A percentile compares a stretch with the other conserved stretches of the same genome.
phyloP scores from a whole-genome alignment of 2,888 invertebrate genomes.

The Ariolimax columbianus region DNA sequence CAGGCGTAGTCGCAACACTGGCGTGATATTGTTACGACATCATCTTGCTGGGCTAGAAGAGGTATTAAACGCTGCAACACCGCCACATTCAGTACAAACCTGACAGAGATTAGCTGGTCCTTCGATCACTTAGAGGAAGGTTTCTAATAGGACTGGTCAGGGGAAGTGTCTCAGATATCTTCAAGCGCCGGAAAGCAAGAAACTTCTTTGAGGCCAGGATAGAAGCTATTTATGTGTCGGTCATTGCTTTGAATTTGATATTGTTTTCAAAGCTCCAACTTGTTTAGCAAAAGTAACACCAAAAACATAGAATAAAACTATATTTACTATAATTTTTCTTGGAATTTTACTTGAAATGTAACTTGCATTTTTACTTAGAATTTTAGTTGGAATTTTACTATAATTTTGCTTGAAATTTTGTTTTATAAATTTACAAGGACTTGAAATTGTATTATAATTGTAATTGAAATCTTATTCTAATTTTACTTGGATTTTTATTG shows the following conservation, averaged over 20 bases:
- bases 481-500: too few species aligned
- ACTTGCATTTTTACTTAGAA: too few species aligned
- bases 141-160: too few species aligned
- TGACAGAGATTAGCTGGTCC: not conserved
- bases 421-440: too few species aligned
- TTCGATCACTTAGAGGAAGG: too few species aligned
- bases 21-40: not conserved
- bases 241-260: not conserved
- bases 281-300: not conserved
- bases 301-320: not conserved
- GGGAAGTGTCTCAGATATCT: not conserved
- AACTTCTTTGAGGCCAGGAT: not conserved
- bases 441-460: too few species aligned
- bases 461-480: too few species aligned
- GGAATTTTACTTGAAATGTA: too few species aligned
- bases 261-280: not conserved
- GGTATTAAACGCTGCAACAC: not conserved
- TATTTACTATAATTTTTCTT: too few species aligned
- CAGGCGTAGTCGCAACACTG: not conserved
- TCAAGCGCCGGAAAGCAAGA: not conserved
- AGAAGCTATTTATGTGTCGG: not conserved
- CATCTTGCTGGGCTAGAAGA: not conserved
- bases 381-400: too few species aligned
- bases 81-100: not conserved
- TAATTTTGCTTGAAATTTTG: too few species aligned